Percentiles rank a stretch among this genome's conserved stretches.
phyloP scores from a whole-genome alignment of 2,797 vertebrate genomes.

The Clangula hyemalis region DNA sequence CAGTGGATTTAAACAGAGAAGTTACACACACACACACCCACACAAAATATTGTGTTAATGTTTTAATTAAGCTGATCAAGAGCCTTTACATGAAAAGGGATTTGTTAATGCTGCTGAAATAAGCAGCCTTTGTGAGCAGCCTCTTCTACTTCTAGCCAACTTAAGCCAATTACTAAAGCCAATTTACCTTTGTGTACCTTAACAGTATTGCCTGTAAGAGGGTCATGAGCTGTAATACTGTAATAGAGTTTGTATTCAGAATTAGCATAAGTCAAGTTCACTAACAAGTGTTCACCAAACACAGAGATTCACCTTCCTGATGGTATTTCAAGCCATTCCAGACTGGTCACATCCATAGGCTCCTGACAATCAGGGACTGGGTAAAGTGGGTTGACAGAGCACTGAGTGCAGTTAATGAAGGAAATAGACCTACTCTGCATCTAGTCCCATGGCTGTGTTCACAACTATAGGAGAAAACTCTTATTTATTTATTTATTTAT shows the following conservation, averaged over 20 bases:
- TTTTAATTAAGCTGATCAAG: slow-evolving; percentile 20
- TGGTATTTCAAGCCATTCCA: background rate
- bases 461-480: background rate
- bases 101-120: slow-evolving; percentile 31
- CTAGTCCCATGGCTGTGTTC: background rate
- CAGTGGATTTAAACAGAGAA: slow-evolving; percentile 7
- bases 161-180: background rate
- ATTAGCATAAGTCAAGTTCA: background rate
- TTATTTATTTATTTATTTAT: too few species aligned
- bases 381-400: background rate
- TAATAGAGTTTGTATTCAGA: background rate
- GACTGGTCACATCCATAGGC: background rate
- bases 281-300: background rate
- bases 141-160: background rate
- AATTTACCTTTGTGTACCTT: background rate
- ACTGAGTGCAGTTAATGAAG: background rate
- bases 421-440: background rate
- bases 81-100: background rate
- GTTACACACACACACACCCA: background rate
- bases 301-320: background rate
- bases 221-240: background rate
- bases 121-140: background rate
- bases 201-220: background rate
- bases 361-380: background rate
- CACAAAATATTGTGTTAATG: background rate